A percentile compares a stretch with the other conserved stretches of the same genome.
Evolutionary conservation across 1,140 invertebrate genomes (phyloP).

Genomic region (Drosophila oshimai): DNA sequence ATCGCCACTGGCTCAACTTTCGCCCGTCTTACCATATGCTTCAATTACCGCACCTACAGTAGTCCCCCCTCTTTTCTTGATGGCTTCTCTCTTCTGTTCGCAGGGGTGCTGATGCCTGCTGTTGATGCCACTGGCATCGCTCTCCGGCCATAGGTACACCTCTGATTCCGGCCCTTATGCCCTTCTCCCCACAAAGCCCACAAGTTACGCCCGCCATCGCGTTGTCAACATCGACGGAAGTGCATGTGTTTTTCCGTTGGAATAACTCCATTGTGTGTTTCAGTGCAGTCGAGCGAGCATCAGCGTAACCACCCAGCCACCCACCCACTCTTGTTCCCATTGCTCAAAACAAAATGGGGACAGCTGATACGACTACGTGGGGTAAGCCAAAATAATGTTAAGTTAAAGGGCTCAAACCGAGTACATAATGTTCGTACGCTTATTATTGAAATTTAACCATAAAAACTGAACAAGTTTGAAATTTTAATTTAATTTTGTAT

Average conservation of each 20-base stretch:
- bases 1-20: constrained; percentile 3
- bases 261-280: constrained; percentile 80
- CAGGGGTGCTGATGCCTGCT: constrained; percentile 4
- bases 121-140: constrained; percentile 18
- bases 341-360: constrained; percentile 33
- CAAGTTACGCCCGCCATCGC: constrained; percentile 28
- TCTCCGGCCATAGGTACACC: constrained; percentile 9
- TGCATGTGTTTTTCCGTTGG: constrained; percentile 80
- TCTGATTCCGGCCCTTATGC: background rate
- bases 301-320: constrained; percentile 23
- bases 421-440: too few species aligned
- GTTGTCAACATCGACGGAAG: constrained; percentile 72
- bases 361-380: constrained; percentile 61
- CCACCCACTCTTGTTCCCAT: background rate
- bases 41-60: constrained; percentile 31
- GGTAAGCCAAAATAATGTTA: constrained; percentile 57
- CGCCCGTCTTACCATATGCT: constrained; percentile 18
- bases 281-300: constrained; percentile 69
- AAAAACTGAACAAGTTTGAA: too few species aligned
- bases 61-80: background rate
- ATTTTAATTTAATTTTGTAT: too few species aligned
- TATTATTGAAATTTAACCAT: background rate
- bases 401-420: constrained; percentile 48
- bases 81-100: background rate
- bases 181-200: background rate